Percentiles rank a stretch among this genome's conserved stretches.
Conservation (phyloP, 1,140 invertebrate species). For the Battus philenor region DNA sequence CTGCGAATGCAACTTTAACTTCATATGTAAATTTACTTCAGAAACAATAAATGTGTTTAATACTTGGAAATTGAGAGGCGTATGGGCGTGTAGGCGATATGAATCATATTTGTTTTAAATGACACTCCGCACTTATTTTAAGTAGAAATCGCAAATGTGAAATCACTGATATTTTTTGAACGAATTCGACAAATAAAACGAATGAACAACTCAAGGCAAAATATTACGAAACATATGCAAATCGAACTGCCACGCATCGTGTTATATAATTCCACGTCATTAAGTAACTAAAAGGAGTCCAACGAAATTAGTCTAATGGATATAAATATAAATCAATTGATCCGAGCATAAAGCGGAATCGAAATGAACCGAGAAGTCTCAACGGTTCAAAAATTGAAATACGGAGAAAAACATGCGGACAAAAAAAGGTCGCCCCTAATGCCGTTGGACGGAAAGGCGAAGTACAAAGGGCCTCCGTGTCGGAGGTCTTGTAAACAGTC, state of each 20-base stretch:
- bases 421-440: slow-evolving; percentile 60
- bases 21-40: too few species aligned
- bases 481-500: slow-evolving; percentile 69
- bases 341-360: slow-evolving; percentile 1
- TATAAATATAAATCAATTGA: slow-evolving; percentile 8
- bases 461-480: slow-evolving; percentile 61
- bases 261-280: slow-evolving; percentile 22
- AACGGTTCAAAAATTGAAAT: slow-evolving; percentile 23
- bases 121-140: slow-evolving; percentile 1
- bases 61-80: too few species aligned
- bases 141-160: background rate
- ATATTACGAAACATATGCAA: slow-evolving; percentile 46
- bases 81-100: too few species aligned
- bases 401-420: slow-evolving; percentile 43
- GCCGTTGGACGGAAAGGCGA: slow-evolving; percentile 35
- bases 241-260: slow-evolving; percentile 32
- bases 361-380: background rate
- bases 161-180: slow-evolving; percentile 5
- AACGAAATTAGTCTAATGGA: background rate
- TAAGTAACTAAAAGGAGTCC: slow-evolving; percentile 3
- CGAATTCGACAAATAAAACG: slow-evolving; percentile 14
- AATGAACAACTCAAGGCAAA: slow-evolving; percentile 6
- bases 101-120: background rate
- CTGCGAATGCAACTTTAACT: too few species aligned
- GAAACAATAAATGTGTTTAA: too few species aligned